These are phyloP conservation scores for Cryptotermes secundus DNA, from an alignment of 1,140 invertebrate genomes.

Conservation along the genomic window DNA sequence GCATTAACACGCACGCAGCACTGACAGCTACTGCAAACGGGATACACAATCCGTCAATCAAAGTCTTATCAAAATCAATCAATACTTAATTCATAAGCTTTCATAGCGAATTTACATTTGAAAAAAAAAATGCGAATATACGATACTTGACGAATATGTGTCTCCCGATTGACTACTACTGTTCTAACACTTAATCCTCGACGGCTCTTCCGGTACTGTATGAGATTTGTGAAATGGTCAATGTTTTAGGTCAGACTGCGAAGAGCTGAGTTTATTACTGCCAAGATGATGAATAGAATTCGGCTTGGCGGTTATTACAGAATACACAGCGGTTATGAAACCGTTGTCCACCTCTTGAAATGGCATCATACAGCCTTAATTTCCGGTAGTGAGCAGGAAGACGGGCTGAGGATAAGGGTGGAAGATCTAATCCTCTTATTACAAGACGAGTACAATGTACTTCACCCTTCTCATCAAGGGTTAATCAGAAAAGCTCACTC, in stretches of 20 bases:
- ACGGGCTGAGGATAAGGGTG: not conserved
- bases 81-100: too few relatives aligned
- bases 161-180: not conserved
- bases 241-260: not conserved
- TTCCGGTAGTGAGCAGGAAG: not conserved
- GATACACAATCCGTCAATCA: too few relatives aligned
- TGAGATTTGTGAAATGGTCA: not conserved
- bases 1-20: too few relatives aligned
- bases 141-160: too few relatives aligned
- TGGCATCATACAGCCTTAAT: constrained; percentile 7
- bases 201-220: not conserved
- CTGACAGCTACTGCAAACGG: too few relatives aligned
- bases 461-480: constrained; percentile 8
- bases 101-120: too few relatives aligned
- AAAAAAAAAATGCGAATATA: too few relatives aligned
- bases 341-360: not conserved
- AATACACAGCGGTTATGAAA: not conserved
- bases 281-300: not conserved
- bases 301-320: not conserved
- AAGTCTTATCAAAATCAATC: too few relatives aligned
- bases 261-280: not conserved
- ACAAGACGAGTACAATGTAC: not conserved
- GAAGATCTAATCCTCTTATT: constrained; percentile 14
- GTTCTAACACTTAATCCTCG: not conserved
- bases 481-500: constrained; percentile 13